Conservation (phyloP, 2,888 invertebrate genomes). For the Horisme vitalbata region DNA sequence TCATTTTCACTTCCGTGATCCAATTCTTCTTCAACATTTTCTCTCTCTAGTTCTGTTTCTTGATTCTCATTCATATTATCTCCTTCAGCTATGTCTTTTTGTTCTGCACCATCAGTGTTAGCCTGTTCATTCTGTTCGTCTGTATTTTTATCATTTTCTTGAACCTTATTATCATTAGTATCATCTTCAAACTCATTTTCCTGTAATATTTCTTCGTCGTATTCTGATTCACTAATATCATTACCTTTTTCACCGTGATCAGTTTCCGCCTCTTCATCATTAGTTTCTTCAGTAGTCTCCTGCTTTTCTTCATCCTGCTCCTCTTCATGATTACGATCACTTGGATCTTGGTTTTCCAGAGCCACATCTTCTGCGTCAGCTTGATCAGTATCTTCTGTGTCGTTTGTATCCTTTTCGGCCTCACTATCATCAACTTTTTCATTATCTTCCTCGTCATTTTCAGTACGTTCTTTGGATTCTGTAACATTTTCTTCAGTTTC, state of each 20-base stretch:
- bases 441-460: not conserved
- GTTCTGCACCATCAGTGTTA: not conserved
- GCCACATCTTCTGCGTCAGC: not conserved
- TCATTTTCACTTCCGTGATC: not conserved
- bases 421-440: not conserved
- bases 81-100: not conserved
- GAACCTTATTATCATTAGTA: too few species aligned
- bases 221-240: too few species aligned
- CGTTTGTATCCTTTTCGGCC: not conserved
- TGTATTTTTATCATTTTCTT: not conserved
- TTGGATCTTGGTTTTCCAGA: slow-evolving; percentile 2
- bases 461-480: not conserved
- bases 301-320: too few species aligned
- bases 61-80: slow-evolving; percentile 4
- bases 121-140: not conserved
- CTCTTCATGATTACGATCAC: not conserved
- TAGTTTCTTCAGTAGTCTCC: slow-evolving; percentile 1
- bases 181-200: too few species aligned
- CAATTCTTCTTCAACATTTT: not conserved
- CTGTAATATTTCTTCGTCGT: too few species aligned
- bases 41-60: too few species aligned
- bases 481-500: not conserved
- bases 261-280: too few species aligned
- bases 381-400: not conserved
- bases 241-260: too few species aligned